Evolutionary conservation across 1,140 invertebrate genomes (phyloP).

Genomic region (Drosophila pseudoananassae): DNA sequence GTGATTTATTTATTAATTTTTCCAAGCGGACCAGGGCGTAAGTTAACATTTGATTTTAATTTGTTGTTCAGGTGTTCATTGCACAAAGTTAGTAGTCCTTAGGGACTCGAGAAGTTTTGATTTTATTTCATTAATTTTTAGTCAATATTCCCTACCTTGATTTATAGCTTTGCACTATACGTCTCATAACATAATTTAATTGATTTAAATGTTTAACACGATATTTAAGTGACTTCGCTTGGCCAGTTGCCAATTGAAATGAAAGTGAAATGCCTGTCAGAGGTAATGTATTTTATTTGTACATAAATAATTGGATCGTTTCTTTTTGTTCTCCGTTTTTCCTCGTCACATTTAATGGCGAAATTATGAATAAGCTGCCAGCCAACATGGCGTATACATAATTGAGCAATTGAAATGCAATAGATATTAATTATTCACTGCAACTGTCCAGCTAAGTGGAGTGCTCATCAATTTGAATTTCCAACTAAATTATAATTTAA

Average conservation of each 20-base stretch:
- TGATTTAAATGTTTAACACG: conserved; percentile 46
- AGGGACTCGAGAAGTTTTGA: not conserved
- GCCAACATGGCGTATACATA: conserved; percentile 58
- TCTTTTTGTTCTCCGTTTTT: conserved; percentile 20
- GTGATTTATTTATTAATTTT: conserved; percentile 58
- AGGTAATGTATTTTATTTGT: conserved; percentile 45
- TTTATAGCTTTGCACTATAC: conserved; percentile 7
- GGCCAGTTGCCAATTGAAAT: conserved; percentile 58
- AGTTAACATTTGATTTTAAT: conserved; percentile 43
- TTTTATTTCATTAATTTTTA: not conserved
- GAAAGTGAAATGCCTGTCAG: conserved; percentile 57
- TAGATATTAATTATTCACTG: conserved; percentile 68
- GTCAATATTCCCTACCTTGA: not conserved
- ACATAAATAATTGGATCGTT: conserved; percentile 10
- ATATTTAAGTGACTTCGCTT: conserved; percentile 58
- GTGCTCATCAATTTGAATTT: conserved; percentile 40
- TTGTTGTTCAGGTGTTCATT: conserved; percentile 2
- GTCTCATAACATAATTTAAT: conserved; percentile 12
- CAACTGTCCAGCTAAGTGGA: conserved; percentile 30
- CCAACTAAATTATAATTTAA: conserved; percentile 32
- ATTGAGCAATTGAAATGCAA: conserved; percentile 57
- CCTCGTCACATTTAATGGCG: conserved; percentile 30
- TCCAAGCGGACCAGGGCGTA: conserved; percentile 6
- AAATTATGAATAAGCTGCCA: conserved; percentile 30
- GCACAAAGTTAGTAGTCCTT: conserved; percentile 2